A percentile compares a stretch with the other conserved stretches of the same genome.
phyloP scores from a whole-genome alignment of 2,888 invertebrate species.

The Rhorus exstirpatorius region DNA sequence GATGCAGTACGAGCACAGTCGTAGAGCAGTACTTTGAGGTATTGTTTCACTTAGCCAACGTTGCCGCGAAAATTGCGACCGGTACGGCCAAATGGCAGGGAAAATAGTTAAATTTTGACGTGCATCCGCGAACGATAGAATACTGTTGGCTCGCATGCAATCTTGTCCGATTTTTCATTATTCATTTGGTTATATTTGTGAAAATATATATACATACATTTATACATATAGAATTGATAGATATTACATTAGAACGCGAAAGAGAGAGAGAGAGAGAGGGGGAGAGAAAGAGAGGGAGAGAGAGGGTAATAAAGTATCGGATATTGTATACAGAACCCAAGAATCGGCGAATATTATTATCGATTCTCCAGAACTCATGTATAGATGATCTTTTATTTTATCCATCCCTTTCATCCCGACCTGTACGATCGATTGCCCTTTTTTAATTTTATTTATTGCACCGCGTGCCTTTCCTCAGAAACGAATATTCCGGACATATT shows the following conservation, averaged over 20 bases:
- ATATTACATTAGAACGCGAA: background rate
- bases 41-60: conserved; percentile 69
- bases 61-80: conserved; percentile 60
- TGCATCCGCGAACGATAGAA: conserved; percentile 46
- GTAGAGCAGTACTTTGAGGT: conserved; percentile 69
- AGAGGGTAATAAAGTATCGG: background rate
- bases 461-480: conserved; percentile 1
- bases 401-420: background rate
- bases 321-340: conserved; percentile 18
- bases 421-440: conserved; percentile 36
- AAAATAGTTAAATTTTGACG: conserved; percentile 66
- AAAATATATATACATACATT: conserved; percentile 22
- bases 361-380: conserved; percentile 24
- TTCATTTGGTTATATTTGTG: conserved; percentile 20
- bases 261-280: background rate
- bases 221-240: no score
- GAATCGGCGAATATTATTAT: conserved; percentile 24
- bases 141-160: conserved; percentile 65
- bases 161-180: conserved; percentile 52
- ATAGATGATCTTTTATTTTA: conserved; percentile 41
- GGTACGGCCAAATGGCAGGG: conserved; percentile 71
- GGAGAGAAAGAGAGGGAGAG: background rate
- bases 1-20: conserved; percentile 42
- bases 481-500: conserved; percentile 18
- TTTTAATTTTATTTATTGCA: conserved; percentile 59